Conservation (phyloP, 2,888 invertebrate species). For the Cheilosia vernalis region DNA sequence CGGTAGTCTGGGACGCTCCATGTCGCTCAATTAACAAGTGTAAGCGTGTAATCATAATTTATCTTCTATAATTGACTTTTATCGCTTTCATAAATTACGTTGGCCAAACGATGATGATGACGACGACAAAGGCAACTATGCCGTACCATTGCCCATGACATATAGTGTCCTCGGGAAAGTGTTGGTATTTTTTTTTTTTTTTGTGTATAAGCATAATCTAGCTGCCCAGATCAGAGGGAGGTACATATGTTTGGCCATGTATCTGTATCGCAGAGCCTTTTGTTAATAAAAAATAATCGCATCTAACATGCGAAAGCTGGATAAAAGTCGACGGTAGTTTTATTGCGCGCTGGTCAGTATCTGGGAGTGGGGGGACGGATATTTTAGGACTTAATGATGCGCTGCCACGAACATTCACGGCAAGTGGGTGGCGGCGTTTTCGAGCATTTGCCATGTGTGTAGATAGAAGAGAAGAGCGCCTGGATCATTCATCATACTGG, state of each 20-base stretch:
- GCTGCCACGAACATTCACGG: constrained; percentile 50
- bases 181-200: constrained; percentile 12
- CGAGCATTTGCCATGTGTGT: constrained; percentile 28
- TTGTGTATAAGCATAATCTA: constrained; percentile 6
- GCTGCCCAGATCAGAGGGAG: constrained; percentile 5
- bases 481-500: constrained; percentile 45
- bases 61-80: constrained; percentile 73
- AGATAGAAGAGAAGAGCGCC: background rate
- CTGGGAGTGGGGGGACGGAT: constrained; percentile 3
- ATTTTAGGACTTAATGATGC: constrained; percentile 52
- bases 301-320: constrained; percentile 54
- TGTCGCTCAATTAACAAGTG: constrained; percentile 70
- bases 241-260: constrained; percentile 35
- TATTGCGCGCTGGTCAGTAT: constrained; percentile 34
- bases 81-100: constrained; percentile 69
- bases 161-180: constrained; percentile 20
- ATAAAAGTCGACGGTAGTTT: constrained; percentile 50
- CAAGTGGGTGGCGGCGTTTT: constrained; percentile 25
- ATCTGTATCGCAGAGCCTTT: constrained; percentile 23
- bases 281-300: constrained; percentile 55
- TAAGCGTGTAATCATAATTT: constrained; percentile 71
- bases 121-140: constrained; percentile 18
- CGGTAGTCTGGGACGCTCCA: background rate
- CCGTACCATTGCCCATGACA: background rate
- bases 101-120: constrained; percentile 55